Percentiles rank a stretch among this genome's conserved stretches.
Evolutionary conservation across 2,797 vertebrate species (phyloP).

Genomic region (Myripristis murdjan): DNA sequence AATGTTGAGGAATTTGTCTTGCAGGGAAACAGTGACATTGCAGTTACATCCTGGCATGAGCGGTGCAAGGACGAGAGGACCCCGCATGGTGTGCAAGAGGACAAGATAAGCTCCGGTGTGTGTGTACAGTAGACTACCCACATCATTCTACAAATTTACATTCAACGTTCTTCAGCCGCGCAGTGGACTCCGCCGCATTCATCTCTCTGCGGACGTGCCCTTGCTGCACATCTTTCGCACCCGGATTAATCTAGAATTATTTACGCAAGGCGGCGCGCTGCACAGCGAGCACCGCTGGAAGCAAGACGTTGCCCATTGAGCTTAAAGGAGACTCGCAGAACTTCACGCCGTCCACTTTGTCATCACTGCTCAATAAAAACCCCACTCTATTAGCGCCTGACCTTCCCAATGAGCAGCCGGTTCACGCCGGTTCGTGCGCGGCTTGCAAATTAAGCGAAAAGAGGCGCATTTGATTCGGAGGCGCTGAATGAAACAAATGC

Average conservation of each 20-base stretch:
- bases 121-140: neutral
- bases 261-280: neutral
- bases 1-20: neutral
- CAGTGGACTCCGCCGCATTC: neutral
- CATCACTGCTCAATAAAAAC: conserved; percentile 2
- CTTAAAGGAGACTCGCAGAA: conserved; percentile 4
- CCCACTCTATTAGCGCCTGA: conserved; percentile 27
- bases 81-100: neutral
- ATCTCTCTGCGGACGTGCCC: neutral
- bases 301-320: neutral
- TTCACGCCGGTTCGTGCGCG: neutral
- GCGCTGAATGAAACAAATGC: conserved; percentile 7
- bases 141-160: neutral
- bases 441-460: conserved; percentile 17
- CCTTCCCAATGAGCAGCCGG: conserved; percentile 21
- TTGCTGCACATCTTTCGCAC: conserved; percentile 6
- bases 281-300: conserved; percentile 1
- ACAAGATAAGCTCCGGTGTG: conserved; percentile 16
- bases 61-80: neutral
- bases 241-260: neutral
- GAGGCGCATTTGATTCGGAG: neutral
- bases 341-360: conserved; percentile 8
- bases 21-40: no score
- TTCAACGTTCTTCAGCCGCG: neutral
- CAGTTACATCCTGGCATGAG: neutral